Evolutionary conservation across 2,113 vertebrate genomes (phyloP).

Genomic region (Crotalus viridis): DNA sequence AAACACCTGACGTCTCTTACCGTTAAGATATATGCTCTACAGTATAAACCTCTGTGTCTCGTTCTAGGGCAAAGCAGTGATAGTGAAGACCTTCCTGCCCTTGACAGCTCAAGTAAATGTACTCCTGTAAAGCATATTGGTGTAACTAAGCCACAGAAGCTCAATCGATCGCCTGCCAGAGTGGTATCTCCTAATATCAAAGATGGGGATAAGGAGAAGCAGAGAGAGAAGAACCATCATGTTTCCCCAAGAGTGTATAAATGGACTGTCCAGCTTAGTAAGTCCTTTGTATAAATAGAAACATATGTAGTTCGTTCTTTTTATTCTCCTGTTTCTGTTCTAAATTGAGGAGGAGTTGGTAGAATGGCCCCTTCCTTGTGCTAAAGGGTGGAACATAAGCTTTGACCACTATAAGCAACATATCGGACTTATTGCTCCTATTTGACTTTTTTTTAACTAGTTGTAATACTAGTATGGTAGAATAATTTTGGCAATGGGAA

Average conservation of each 20-base stretch:
- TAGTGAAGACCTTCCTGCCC: constrained; percentile 86
- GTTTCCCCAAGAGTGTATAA: constrained; percentile 88
- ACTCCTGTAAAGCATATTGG: constrained; percentile 80
- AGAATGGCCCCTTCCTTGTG: background rate
- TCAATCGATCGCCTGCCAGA: constrained; percentile 78
- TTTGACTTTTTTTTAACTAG: background rate
- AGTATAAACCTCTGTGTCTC: constrained; percentile 7
- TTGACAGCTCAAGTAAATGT: constrained; percentile 82
- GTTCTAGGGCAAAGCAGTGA: constrained; percentile 92
- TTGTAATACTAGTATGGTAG: background rate
- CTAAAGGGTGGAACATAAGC: background rate
- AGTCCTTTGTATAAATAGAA: constrained; percentile 43
- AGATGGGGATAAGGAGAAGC: constrained; percentile 83
- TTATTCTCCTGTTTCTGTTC: background rate
- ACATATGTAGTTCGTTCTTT: background rate
- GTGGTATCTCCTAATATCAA: constrained; percentile 80
- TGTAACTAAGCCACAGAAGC: constrained; percentile 82
- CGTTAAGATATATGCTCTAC: background rate
- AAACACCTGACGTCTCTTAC: background rate
- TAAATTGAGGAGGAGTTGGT: background rate
- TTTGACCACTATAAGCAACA: background rate
- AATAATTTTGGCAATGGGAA: background rate
- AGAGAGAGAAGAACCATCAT: constrained; percentile 83
- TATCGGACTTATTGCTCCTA: background rate
- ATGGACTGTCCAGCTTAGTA: constrained; percentile 96